Base-by-base conservation (phyloP, 2,113 vertebrate genomes). In the Laterallus jamaicensis region DNA sequence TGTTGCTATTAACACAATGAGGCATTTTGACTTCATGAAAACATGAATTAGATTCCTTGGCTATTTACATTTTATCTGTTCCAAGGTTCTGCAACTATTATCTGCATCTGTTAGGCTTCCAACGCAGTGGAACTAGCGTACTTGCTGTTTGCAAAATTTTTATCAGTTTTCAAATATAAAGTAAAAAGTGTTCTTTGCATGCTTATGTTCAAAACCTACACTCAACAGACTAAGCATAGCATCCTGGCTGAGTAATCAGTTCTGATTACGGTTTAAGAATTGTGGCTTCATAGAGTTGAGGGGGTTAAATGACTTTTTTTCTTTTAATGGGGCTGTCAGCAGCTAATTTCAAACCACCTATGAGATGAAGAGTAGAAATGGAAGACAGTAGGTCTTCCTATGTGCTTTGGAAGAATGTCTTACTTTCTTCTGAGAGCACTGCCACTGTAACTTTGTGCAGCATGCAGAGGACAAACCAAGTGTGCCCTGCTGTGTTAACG, bases 221-320 rank as follows among this genome's bases (percentile, higher is more conserved):
- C 25, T 24, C 29, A 90, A 24, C 25, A 64, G 28, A 44, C 11
- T 55, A 82, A 82, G 62, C 37, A 25, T 82, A 66, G 22, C 21
- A 10, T 56, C 19, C 35, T 74, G 32, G 17, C 49, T 42, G 32
- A 63, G 19, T 40, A 79, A 32, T 29, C 5, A 3, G 20, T 55
- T 28, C 39, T 40, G 59, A 79, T 83, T 71, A 20, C 1, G 3
- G 6, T 42, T 88, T 54, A 86, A 75, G 60, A 95, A 76, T 97
- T 92, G 67, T 73, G 82, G n/a, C 37, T 88, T 96, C 73, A 39
- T 49, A 86, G 83, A 93, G 39, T 29, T 92, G 39, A 96, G 84
- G 29, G 77, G 58, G 89, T 97, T 96, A 95, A 96, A 82, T 75
- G 96, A 83, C 82, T 96, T 86, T 90, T 90, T 86, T 90, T 86